Evolutionary conservation across 2,113 vertebrate genomes (phyloP).

Genomic region (Gobius niger): DNA sequence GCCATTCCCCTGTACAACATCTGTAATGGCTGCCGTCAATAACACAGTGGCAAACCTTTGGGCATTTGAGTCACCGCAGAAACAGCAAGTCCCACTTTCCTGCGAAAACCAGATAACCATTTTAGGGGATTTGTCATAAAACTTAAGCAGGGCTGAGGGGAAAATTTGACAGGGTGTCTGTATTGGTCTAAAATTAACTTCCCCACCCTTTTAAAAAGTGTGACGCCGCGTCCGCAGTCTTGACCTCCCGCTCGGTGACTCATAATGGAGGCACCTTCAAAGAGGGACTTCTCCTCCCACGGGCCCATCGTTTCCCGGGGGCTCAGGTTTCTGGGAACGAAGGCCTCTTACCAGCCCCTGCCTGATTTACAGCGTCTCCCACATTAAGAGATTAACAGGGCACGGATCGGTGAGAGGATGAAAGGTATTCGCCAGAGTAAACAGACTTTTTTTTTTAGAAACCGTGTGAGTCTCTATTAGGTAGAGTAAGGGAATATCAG

Average conservation of each 20-base stretch:
- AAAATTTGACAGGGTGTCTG: constrained; percentile 30
- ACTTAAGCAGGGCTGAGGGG: constrained; percentile 10
- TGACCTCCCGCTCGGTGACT: constrained; percentile 51
- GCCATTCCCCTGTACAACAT: neutral
- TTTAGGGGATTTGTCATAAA: constrained; percentile 13
- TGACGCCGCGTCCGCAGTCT: constrained; percentile 41
- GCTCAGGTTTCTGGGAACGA: constrained; percentile 48
- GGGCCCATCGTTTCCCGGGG: constrained; percentile 11
- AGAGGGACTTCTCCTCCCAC: constrained; percentile 37
- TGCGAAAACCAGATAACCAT: constrained; percentile 14
- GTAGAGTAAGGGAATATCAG: constrained; percentile 2
- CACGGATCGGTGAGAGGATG: neutral
- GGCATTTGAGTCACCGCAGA: constrained; percentile 25
- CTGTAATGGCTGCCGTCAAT: neutral
- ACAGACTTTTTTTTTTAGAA: constrained; percentile 9
- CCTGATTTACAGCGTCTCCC: constrained; percentile 6
- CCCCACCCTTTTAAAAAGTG: neutral
- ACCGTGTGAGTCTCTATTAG: constrained; percentile 3
- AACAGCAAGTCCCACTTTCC: constrained; percentile 26
- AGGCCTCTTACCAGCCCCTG: constrained; percentile 10
- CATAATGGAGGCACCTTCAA: constrained; percentile 31
- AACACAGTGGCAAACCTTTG: constrained; percentile 13
- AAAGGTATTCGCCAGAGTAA: constrained; percentile 21
- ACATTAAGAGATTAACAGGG: constrained; percentile 19
- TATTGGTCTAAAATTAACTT: constrained; percentile 55